phyloP scores from a whole-genome alignment of 1,140 invertebrate species.

The Cotesia glomerata region DNA sequence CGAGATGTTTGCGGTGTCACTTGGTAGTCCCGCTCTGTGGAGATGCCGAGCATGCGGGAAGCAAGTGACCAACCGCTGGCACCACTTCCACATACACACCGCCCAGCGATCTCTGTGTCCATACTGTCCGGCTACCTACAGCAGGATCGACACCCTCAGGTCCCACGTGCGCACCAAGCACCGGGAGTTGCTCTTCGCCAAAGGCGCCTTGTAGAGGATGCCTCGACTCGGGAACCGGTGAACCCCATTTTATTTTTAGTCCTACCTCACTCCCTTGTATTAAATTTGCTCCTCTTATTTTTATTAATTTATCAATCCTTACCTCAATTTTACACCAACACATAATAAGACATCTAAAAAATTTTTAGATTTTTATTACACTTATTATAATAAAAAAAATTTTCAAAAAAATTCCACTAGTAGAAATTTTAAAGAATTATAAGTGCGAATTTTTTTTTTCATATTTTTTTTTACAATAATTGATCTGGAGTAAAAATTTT shows the following conservation, averaged over 20 bases:
- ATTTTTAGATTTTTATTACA: no score
- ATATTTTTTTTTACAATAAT: no score
- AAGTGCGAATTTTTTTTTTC: no score
- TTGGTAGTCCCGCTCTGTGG: constrained; percentile 73
- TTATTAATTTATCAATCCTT: no score
- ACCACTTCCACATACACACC: constrained; percentile 84
- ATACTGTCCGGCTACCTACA: constrained; percentile 84
- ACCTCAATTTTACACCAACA: no score
- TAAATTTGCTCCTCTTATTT: neutral
- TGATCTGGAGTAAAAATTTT: no score
- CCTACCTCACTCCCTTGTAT: constrained; percentile 15
- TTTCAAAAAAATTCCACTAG: no score
- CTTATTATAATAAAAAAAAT: no score
- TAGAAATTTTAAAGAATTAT: no score
- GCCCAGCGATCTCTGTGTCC: constrained; percentile 79
- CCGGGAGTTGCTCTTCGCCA: constrained; percentile 65
- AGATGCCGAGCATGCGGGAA: constrained; percentile 82
- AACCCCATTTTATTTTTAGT: constrained; percentile 36
- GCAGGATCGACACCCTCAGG: constrained; percentile 81
- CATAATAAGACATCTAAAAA: no score
- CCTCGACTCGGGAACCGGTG: constrained; percentile 49
- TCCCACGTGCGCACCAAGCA: constrained; percentile 79
- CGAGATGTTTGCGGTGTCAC: constrained; percentile 78
- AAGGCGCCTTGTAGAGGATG: constrained; percentile 53
- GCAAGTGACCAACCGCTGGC: constrained; percentile 85